Conservation (phyloP, 2,797 vertebrate genomes). For the Enteromius treurensis region DNA sequence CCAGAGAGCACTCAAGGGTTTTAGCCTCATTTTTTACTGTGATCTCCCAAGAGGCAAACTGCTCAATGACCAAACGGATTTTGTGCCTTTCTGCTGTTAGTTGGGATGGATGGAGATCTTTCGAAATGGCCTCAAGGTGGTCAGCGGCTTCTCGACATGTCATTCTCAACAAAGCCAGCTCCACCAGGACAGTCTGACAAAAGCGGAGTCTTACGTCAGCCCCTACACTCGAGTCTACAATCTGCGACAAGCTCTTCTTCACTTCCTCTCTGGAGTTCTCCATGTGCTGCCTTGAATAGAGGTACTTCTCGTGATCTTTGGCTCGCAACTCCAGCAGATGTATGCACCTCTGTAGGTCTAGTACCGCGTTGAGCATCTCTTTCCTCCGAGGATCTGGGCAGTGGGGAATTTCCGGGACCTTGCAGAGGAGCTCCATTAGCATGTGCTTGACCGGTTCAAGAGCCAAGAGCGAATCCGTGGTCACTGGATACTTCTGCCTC, state of each 20-base stretch:
- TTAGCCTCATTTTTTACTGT: slow-evolving; percentile 64
- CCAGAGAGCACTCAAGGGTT: slow-evolving; percentile 66
- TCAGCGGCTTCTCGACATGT: slow-evolving; percentile 73
- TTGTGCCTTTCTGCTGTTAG: slow-evolving; percentile 68
- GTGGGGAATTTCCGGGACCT: slow-evolving; percentile 72
- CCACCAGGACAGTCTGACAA: slow-evolving; percentile 71
- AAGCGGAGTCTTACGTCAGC: slow-evolving; percentile 65
- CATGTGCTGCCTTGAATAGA: slow-evolving; percentile 73
- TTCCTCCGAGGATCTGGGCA: slow-evolving; percentile 67
- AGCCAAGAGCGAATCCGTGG: slow-evolving; percentile 60
- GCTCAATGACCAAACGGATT: slow-evolving; percentile 63
- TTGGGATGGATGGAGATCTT: slow-evolving; percentile 69
- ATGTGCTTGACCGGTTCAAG: slow-evolving; percentile 61
- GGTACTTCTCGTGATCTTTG: slow-evolving; percentile 75
- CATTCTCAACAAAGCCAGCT: slow-evolving; percentile 72
- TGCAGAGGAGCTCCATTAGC: slow-evolving; percentile 75
- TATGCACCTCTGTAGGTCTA: slow-evolving; percentile 75
- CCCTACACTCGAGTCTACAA: slow-evolving; percentile 57
- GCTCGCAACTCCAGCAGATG: slow-evolving; percentile 67
- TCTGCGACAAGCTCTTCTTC: slow-evolving; percentile 68
- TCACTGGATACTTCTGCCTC: slow-evolving; percentile 70
- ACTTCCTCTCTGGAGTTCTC: slow-evolving; percentile 70
- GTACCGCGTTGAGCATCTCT: slow-evolving; percentile 65
- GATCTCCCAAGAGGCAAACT: slow-evolving; percentile 70
- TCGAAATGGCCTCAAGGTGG: slow-evolving; percentile 72